phyloP scores from a whole-genome alignment of 2,888 invertebrate genomes.

The Melinaea marsaeus region DNA sequence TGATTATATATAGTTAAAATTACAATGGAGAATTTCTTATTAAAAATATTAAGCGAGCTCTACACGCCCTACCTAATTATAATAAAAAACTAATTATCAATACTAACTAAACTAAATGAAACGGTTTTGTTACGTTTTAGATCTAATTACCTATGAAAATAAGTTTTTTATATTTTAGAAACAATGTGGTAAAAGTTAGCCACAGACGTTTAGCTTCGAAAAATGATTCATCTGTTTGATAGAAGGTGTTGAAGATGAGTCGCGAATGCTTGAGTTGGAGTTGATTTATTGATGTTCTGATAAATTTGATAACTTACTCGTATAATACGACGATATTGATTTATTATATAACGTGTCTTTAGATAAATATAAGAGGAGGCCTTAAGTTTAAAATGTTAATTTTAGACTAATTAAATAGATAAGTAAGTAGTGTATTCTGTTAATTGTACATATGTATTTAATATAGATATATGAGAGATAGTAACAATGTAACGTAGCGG shows the following conservation, averaged over 20 bases:
- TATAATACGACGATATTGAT: background rate
- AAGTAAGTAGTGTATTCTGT: background rate
- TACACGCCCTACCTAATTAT: too few species aligned
- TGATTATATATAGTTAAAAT: too few species aligned
- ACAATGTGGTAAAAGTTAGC: too few species aligned
- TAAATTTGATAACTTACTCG: conserved; percentile 17
- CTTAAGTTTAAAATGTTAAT: background rate
- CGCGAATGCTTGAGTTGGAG: conserved; percentile 18
- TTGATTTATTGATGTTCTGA: conserved; percentile 30
- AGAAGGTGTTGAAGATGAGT: conserved; percentile 19
- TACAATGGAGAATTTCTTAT: too few species aligned
- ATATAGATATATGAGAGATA: background rate
- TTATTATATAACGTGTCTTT: background rate
- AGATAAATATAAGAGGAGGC: background rate
- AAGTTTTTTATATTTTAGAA: too few species aligned
- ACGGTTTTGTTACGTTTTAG: too few species aligned
- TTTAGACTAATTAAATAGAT: background rate
- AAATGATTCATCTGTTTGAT: conserved; percentile 18
- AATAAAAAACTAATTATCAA: too few species aligned
- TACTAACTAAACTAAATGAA: too few species aligned
- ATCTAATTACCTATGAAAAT: too few species aligned
- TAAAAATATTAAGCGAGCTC: too few species aligned
- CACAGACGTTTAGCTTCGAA: background rate
- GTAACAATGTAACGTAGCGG: conserved; percentile 13
- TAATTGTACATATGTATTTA: too few species aligned